Base-by-base conservation (phyloP, 2,888 invertebrate genomes). In the Cerastis leucographa region DNA sequence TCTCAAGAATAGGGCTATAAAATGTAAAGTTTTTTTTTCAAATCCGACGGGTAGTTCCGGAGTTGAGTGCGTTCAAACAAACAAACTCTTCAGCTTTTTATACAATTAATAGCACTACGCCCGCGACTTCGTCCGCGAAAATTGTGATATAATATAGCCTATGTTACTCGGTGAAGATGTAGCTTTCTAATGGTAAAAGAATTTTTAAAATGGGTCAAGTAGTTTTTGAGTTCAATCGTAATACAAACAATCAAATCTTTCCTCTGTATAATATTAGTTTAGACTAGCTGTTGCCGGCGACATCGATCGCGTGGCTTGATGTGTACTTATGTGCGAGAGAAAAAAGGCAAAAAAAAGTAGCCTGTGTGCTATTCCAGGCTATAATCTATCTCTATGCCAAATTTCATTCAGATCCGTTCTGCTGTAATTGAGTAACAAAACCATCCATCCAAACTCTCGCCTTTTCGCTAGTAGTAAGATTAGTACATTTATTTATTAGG, bases 401-500 rank as follows among this genome's bases (percentile, higher is more conserved):
- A 59, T 2, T 49, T 49, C 11, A 61, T 61, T 11, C 35, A 22
- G 35, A 35, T 29, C 1, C 17, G 29, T 19, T 29, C 19, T 29
- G 19, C 29, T 1, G 19, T 59, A 29, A 59, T 19, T 29, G 1
- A 56, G 17, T 56, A 17, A 56, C 7, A 59, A 19, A 59, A 8
- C 29, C 19, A 35, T 19, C 19, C 11, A 61, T 35, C 5, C 1
- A 61, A 35, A 35, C 4, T 29, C 8, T 56, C 12, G 25, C 14
- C 25, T 25, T 25, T 25, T 14, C 17, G 29, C 17, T 29, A 29
- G 29, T 17, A 29, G 29, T 25, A 19, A 19, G 9, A 35, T 61
- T 35, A 61, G 35, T 19, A 61, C 65, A 80, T 74, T 76, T 72
- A 80, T 74, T 35, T 81, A 71, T 81, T 76, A 89, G 84, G 84